Evolutionary conservation across 2,888 invertebrate species (phyloP).

Genomic region (Labia minor): DNA sequence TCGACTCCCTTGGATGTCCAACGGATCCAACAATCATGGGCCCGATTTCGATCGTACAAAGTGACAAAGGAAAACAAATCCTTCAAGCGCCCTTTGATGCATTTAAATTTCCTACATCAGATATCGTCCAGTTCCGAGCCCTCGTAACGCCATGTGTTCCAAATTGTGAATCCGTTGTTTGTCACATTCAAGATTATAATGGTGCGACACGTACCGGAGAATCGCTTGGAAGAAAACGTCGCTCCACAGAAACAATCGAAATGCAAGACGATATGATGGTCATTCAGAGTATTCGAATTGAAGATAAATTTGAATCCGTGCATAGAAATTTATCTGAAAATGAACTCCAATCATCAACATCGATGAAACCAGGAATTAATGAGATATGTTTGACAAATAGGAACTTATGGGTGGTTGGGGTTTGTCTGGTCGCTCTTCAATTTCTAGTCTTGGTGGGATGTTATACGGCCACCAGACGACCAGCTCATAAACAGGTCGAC

Average conservation of each 20-base stretch:
- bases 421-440: background rate
- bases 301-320: conserved; percentile 30
- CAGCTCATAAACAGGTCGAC: background rate
- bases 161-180: conserved; percentile 33
- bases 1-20: conserved; percentile 38
- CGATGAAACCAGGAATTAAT: background rate
- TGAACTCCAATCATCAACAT: background rate
- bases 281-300: conserved; percentile 31
- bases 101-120: conserved; percentile 37
- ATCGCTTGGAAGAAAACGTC: conserved; percentile 72
- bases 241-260: conserved; percentile 32
- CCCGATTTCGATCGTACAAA: conserved; percentile 28
- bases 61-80: conserved; percentile 27
- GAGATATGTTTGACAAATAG: background rate
- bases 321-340: background rate
- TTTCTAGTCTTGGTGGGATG: background rate
- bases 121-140: conserved; percentile 36
- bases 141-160: conserved; percentile 36
- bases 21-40: conserved; percentile 38
- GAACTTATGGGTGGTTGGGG: background rate
- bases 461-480: background rate
- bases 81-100: conserved; percentile 37
- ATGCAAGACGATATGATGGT: conserved; percentile 29
- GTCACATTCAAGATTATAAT: conserved; percentile 33
- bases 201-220: conserved; percentile 43